Base-by-base conservation (phyloP, 2,888 invertebrate species). In the Lordiphosa fenestrarum region DNA sequence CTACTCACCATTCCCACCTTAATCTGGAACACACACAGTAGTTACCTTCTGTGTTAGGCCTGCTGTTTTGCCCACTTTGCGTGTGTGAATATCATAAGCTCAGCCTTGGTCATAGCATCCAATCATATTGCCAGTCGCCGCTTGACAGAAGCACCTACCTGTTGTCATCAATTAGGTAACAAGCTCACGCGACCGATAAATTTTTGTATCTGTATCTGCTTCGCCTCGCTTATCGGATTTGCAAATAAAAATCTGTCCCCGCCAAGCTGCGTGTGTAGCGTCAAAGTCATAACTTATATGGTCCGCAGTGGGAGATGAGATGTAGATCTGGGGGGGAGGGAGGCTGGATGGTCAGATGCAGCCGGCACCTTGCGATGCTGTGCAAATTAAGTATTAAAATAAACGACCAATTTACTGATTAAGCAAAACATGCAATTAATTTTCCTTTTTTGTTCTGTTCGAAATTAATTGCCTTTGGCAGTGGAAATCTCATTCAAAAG, bases 101-200 rank as follows among this genome's bases (percentile, higher is more conserved):
- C 51, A 51, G 35, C 35, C 33, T 44, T 37, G 39, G 23, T 10
- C 58, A 53, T 59, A 61, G 53, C 49, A 51, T 51, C 52, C 61
- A 70, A 53, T 66, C 74, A 64, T 57, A 50, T 55, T 6, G 30
- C 58, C 36, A 19, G 30, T 52, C 62, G 21, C 42, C 37, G 30
- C 52, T 76, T 77, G 77, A 77, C 86, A 88, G 86, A 86, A 88
- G 87, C 87, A 61, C 86, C 86, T 88, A 85, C 86, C 84, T 86
- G 87, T 87, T 87, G 87, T 87, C 87, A 87, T 86, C 87, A 87
- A 87, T 87, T 87, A 87, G 85, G 87, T 87, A 87, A 88, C 87
- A 87, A 86, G 86, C 85, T 73, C 85, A 87, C 85, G 85, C 85
- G 80, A 85, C 83, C 85, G 75, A 87, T 87, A 87, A 87, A 87